These are phyloP conservation scores for Acanthococcus lagerstroemiae DNA, from an alignment of 2,888 invertebrate genomes.

Conservation along the genomic window DNA sequence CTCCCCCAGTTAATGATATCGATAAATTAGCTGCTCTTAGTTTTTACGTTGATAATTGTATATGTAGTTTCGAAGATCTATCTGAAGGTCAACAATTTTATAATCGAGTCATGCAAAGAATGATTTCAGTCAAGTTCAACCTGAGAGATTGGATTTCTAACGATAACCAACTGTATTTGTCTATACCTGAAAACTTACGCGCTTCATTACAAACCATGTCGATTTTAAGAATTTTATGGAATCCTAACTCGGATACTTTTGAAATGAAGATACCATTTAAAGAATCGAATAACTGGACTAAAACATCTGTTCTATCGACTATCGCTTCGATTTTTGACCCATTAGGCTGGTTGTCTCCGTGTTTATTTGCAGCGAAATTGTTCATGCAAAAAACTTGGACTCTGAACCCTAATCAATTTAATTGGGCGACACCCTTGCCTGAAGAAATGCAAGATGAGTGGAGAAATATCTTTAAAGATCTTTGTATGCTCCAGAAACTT, in stretches of 20 bases:
- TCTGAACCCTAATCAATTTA: neutral
- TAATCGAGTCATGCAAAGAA: neutral
- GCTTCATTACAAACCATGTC: neutral
- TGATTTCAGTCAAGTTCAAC: neutral
- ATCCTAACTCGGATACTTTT: neutral
- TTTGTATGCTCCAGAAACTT: too few relatives aligned
- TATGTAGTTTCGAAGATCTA: neutral
- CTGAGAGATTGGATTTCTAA: conserved; percentile 1
- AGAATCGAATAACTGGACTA: neutral
- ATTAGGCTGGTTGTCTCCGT: neutral
- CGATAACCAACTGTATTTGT: neutral
- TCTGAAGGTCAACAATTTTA: neutral
- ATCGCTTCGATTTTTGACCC: neutral
- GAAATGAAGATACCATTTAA: neutral
- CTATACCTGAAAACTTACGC: neutral
- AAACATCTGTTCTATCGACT: neutral
- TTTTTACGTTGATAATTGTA: neutral
- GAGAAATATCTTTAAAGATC: too few relatives aligned
- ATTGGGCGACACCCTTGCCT: too few relatives aligned
- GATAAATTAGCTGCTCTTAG: too few relatives aligned
- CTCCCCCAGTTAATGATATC: neutral
- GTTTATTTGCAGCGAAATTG: neutral
- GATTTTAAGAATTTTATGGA: neutral
- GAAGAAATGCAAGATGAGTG: too few relatives aligned
- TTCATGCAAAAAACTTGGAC: neutral